phyloP scores from a whole-genome alignment of 2,797 vertebrate species.

The Peromyscus melanophrys region DNA sequence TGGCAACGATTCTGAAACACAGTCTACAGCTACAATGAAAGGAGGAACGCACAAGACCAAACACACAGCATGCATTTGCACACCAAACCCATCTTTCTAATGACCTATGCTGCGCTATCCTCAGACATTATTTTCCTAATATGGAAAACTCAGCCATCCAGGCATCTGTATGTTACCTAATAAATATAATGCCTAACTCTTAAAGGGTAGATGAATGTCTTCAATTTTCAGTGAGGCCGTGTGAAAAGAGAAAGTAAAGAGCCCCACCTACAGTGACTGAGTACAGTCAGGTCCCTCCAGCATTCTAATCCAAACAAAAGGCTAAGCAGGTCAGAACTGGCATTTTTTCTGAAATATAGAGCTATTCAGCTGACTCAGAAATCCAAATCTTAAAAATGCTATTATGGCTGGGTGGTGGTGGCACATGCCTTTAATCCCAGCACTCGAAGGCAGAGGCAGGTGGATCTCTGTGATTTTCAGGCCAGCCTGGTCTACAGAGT shows the following conservation, averaged over 20 bases:
- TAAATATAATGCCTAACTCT: background rate
- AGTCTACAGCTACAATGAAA: background rate
- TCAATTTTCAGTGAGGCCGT: constrained; percentile 26
- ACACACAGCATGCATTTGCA: background rate
- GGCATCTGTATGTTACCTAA: background rate
- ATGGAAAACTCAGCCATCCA: background rate
- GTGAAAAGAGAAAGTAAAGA: background rate
- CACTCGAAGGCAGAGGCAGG: background rate
- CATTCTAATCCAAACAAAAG: constrained; percentile 21
- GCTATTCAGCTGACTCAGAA: constrained; percentile 12
- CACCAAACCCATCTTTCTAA: background rate
- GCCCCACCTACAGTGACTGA: constrained; percentile 40
- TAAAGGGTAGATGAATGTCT: background rate
- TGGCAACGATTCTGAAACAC: constrained; percentile 38
- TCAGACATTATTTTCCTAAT: background rate
- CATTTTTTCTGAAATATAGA: constrained; percentile 42
- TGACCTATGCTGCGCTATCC: background rate
- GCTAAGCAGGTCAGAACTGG: constrained; percentile 2
- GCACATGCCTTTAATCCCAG: background rate
- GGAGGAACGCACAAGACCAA: constrained; percentile 13
- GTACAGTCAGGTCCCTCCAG: background rate
- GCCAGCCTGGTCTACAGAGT: background rate
- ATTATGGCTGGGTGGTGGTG: background rate
- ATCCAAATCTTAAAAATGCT: constrained; percentile 52
- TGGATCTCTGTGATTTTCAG: background rate